Evolutionary conservation across 2,113 vertebrate genomes (phyloP), one percentile per base, ranked within the genome.

Genomic region (Triplophysa tibetana): DNA sequence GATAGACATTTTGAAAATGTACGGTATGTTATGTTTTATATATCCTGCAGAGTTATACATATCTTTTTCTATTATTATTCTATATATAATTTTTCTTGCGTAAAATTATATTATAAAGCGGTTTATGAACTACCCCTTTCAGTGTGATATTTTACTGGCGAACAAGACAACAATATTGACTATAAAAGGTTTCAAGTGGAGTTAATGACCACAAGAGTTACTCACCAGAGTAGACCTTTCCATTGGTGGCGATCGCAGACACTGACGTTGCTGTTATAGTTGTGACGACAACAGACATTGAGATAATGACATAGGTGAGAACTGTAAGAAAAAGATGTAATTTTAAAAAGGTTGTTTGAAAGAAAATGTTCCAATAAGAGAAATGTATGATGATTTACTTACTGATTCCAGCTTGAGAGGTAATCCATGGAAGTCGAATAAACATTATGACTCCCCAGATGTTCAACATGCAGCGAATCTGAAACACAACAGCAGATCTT

Each of bases 391-490:
- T 58, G 8, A 21, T n/a, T 24, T 0, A 88, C 90, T 91, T 73
- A 92, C 91, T 80, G 85, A 89, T 91, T 65, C 91, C 92, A 0
- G 86, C 91, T 81, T 93, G 91, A 65, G 93, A 91, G 0, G 88
- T 90, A 83, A 96, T 92, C 91, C 86, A 91, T 0, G 92, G 86
- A 72, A 95, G 80, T 21, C 85, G 78, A 21, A 95, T 88, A 48
- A 89, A 93, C 50, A 94, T 81, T 75, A 93, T 90, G 33, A 94
- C 87, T 0, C 92, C 91, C 93, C 89, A 92, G 52, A 91, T 93
- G 45, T 91, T 93, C 63, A 93, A 78, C 91, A 94, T 92, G 70
- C 88, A 92, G 6, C 89, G 90, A 41, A 94, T 78, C 93, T 94
- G 82, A n/a, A 63, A 70, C 21, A 21, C 0, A 33, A 1, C 8